Conservation (phyloP, 2,888 invertebrate species). For the Drosophila affinis region DNA sequence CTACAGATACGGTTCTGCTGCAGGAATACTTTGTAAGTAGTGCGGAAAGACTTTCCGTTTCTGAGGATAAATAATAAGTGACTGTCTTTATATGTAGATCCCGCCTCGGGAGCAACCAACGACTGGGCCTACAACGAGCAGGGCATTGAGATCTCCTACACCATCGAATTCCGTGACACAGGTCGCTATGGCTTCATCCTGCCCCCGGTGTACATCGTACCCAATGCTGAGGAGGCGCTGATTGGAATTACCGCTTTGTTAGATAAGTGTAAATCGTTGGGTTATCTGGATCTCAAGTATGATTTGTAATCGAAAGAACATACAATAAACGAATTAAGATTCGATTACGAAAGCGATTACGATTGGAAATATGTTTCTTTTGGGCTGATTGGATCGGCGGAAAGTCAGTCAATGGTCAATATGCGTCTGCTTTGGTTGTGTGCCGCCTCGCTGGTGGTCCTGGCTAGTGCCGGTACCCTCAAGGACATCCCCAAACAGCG, state of each 20-base stretch:
- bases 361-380: conserved; percentile 11
- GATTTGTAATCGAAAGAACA: conserved; percentile 44
- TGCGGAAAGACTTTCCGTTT: no score
- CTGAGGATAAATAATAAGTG: no score
- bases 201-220: conserved; percentile 87
- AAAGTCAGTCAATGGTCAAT: conserved; percentile 37
- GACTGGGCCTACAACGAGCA: conserved; percentile 85
- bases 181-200: conserved; percentile 88
- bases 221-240: conserved; percentile 86
- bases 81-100: conserved; percentile 63
- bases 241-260: conserved; percentile 83
- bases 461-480: conserved; percentile 52
- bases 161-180: conserved; percentile 86
- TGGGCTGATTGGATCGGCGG: not conserved
- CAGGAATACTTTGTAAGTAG: conserved; percentile 85
- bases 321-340: conserved; percentile 61
- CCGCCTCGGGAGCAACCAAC: conserved; percentile 80
- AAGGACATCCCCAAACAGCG: conserved; percentile 63
- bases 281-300: conserved; percentile 55
- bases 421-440: conserved; percentile 67
- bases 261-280: conserved; percentile 81
- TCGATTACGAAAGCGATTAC: conserved; percentile 10
- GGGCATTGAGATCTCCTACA: conserved; percentile 84
- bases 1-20: conserved; percentile 85
- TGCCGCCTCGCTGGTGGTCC: conserved; percentile 49